phyloP scores from a whole-genome alignment of 2,797 vertebrate species.

The Neolamprologus multifasciatus region DNA sequence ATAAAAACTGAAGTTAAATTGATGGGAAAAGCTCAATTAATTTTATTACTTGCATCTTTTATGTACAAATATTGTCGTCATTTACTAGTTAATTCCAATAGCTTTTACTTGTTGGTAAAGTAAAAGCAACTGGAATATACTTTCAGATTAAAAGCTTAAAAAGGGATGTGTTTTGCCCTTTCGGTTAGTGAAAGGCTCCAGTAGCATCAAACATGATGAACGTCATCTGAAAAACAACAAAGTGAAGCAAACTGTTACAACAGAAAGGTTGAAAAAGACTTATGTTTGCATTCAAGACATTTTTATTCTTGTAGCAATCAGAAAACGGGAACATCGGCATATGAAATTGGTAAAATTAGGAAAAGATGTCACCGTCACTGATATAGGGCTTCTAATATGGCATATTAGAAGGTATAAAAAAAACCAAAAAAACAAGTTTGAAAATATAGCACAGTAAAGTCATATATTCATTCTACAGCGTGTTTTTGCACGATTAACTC shows the following conservation, averaged over 20 bases:
- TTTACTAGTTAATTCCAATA: background rate
- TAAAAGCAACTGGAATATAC: background rate
- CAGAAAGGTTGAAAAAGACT: background rate
- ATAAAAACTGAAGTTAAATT: background rate
- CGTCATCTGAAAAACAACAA: background rate
- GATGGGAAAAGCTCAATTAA: background rate
- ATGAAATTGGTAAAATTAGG: background rate
- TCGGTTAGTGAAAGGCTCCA: background rate
- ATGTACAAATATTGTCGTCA: background rate
- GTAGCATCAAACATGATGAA: background rate
- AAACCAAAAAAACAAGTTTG: background rate
- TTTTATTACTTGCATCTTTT: background rate
- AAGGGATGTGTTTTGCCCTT: background rate
- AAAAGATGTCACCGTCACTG: background rate
- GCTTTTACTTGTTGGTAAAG: background rate
- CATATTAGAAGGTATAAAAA: background rate
- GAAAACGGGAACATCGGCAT: background rate
- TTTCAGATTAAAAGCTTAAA: background rate
- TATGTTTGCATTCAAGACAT: background rate
- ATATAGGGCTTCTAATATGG: background rate
- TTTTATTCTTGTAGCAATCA: background rate
- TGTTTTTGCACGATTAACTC: background rate
- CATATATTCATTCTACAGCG: background rate
- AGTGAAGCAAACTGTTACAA: background rate
- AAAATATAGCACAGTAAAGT: background rate